A percentile compares a stretch with the other conserved stretches of the same genome.
phyloP scores from a whole-genome alignment of 1,140 invertebrate species.

The Brachionus angularis region DNA sequence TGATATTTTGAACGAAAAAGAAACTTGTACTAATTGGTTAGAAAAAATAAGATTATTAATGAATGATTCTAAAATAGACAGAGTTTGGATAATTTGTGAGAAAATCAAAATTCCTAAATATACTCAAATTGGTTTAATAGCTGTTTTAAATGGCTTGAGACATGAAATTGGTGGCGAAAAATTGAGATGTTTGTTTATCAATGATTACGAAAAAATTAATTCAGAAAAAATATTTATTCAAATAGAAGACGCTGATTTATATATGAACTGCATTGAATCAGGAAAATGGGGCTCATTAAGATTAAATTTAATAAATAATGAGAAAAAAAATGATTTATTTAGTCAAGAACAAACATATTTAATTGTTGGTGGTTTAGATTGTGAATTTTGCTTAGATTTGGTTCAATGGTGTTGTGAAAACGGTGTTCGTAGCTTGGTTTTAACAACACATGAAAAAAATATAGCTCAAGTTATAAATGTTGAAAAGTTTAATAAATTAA shows the following conservation, averaged over 20 bases:
- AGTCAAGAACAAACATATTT: conserved; percentile 22
- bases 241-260: conserved; percentile 5
- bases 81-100: neutral
- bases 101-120: neutral
- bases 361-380: neutral
- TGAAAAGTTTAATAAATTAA: conserved; percentile 6
- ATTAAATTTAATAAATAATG: neutral
- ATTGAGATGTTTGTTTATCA: conserved; percentile 6
- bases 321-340: conserved; percentile 1
- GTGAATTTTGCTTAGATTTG: conserved; percentile 3
- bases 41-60: neutral
- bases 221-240: neutral
- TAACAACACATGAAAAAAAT: conserved; percentile 8
- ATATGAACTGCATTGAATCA: conserved; percentile 1
- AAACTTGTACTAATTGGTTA: neutral
- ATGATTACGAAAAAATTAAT: conserved; percentile 4
- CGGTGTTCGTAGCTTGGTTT: neutral
- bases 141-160: neutral
- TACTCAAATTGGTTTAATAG: conserved; percentile 13
- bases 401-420: conserved; percentile 1
- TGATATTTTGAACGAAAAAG: conserved; percentile 20
- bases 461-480: neutral
- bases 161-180: neutral
- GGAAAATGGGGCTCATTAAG: neutral
- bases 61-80: neutral